Percentiles rank a stretch among this genome's conserved stretches.
These are phyloP conservation scores for Nemurella pictetii DNA, from an alignment of 2,888 invertebrate species.

Conservation along the genomic window DNA sequence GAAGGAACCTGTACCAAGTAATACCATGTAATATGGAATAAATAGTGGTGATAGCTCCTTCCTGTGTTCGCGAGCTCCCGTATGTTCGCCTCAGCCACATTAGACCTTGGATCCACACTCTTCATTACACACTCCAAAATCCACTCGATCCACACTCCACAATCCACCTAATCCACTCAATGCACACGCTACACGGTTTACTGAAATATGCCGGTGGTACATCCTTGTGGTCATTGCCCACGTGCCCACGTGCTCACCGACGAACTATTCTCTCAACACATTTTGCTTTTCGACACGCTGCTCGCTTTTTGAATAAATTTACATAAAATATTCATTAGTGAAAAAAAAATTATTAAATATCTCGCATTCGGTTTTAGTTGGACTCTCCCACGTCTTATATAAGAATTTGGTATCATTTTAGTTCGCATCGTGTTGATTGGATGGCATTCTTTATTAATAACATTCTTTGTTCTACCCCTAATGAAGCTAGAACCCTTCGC, in stretches of 20 bases:
- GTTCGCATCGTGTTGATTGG: neutral
- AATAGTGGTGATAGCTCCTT: neutral
- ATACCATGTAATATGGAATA: neutral
- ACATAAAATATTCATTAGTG: neutral
- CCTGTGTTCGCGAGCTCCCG: neutral
- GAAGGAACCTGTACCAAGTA: neutral
- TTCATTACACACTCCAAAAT: too few relatives aligned
- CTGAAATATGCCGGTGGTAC: neutral
- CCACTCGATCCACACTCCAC: too few relatives aligned
- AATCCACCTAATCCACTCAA: neutral
- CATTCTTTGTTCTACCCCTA: conserved; percentile 28
- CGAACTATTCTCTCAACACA: too few relatives aligned
- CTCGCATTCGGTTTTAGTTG: neutral
- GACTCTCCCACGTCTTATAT: neutral
- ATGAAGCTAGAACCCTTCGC: conserved; percentile 22
- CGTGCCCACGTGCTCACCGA: neutral
- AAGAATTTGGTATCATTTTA: neutral
- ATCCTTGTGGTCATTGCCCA: neutral
- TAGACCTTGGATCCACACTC: too few relatives aligned
- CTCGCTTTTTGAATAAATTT: too few relatives aligned
- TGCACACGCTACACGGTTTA: neutral
- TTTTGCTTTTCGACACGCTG: too few relatives aligned
- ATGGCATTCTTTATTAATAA: conserved; percentile 37
- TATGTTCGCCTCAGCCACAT: neutral
- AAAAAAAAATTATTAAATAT: neutral